Evolutionary conservation across 2,113 vertebrate genomes (phyloP).

Genomic region (Oxygymnocypris stewartii): DNA sequence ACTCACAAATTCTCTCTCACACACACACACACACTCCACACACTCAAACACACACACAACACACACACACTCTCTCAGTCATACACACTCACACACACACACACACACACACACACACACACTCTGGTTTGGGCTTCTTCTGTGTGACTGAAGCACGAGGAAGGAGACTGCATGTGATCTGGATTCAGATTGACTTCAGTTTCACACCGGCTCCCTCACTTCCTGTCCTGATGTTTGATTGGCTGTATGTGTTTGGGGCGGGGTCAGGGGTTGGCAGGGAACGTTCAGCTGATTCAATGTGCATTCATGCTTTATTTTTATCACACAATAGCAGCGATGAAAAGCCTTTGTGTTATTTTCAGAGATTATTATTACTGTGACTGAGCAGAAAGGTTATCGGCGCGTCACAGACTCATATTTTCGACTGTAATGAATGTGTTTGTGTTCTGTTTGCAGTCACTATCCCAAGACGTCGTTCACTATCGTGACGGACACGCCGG

Average conservation of each 20-base stretch:
- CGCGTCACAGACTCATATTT: not conserved
- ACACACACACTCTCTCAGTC: no score
- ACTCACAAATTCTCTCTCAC: no score
- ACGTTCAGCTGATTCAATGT: conserved; percentile 14
- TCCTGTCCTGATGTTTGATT: not conserved
- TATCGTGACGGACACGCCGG: conserved; percentile 93
- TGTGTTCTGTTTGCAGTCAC: conserved; percentile 77
- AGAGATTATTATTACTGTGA: conserved; percentile 11
- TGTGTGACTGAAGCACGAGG: no score
- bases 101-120: not conserved
- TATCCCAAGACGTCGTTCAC: conserved; percentile 97
- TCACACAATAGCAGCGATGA: not conserved
- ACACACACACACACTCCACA: no score
- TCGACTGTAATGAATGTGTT: no score
- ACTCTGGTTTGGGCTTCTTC: no score
- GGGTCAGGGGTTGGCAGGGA: not conserved
- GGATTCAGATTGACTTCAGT: no score
- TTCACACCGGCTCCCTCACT: not conserved
- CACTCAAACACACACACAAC: no score
- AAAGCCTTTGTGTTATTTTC: conserved; percentile 8
- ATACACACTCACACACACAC: not conserved
- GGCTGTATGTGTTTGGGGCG: not conserved
- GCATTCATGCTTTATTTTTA: conserved; percentile 18
- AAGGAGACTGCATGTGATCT: not conserved
- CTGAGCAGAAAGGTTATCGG: not conserved